Evolutionary conservation across 2,797 vertebrate species (phyloP).

Genomic region (Miichthys miiuy): DNA sequence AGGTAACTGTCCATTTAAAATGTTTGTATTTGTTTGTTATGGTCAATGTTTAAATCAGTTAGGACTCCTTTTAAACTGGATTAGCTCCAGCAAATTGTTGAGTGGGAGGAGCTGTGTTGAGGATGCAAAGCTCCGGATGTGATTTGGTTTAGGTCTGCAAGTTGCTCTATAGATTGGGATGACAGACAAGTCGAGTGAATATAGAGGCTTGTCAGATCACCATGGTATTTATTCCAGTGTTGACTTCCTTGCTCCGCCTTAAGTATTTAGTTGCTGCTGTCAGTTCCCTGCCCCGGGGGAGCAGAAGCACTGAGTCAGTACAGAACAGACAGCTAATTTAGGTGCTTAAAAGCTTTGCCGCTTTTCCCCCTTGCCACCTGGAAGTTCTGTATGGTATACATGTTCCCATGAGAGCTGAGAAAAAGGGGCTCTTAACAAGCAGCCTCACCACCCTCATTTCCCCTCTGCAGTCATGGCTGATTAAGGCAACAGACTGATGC

Average conservation of each 20-base stretch:
- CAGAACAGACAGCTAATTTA: constrained; percentile 69
- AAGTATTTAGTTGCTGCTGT: constrained; percentile 59
- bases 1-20: neutral
- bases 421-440: constrained; percentile 42
- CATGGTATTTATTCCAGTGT: constrained; percentile 34
- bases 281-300: constrained; percentile 52
- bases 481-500: constrained; percentile 48
- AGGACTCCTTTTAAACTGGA: neutral
- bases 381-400: constrained; percentile 51
- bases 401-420: constrained; percentile 55
- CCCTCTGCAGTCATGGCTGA: constrained; percentile 51
- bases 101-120: constrained; percentile 6
- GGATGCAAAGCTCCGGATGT: constrained; percentile 43
- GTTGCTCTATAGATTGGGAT: constrained; percentile 39
- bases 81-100: neutral
- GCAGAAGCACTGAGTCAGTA: constrained; percentile 55
- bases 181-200: constrained; percentile 49
- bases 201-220: constrained; percentile 49
- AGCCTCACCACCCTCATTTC: constrained; percentile 52
- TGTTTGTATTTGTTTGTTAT: neutral
- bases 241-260: constrained; percentile 50
- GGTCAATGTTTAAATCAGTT: neutral
- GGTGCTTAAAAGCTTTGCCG: constrained; percentile 67
- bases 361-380: constrained; percentile 33
- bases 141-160: constrained; percentile 37